phyloP scores from a whole-genome alignment of 2,113 vertebrate species.

The Numida meleagris region DNA sequence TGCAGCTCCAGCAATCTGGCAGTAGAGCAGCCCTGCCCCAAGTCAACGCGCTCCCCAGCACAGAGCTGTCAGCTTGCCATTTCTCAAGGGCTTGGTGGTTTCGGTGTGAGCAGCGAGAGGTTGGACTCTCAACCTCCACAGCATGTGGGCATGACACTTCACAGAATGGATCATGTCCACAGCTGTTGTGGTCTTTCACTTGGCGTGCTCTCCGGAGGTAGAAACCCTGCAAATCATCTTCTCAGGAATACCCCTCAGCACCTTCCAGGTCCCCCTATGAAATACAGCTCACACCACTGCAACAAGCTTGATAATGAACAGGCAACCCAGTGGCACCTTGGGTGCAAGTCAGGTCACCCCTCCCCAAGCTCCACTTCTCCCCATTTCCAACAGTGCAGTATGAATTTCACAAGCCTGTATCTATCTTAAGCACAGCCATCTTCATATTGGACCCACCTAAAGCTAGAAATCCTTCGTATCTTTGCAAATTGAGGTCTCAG shows the following conservation, averaged over 20 bases:
- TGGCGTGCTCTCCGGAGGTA: not conserved
- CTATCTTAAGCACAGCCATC: fast-evolving
- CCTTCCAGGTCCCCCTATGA: not conserved
- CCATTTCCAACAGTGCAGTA: not conserved
- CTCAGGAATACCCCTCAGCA: not conserved
- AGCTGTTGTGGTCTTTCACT: not conserved
- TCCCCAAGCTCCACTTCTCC: not conserved
- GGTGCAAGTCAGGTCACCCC: not conserved
- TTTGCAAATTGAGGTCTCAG: not conserved
- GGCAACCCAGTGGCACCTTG: not conserved
- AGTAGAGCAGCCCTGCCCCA: not conserved
- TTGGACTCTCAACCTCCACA: not conserved
- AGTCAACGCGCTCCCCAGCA: not conserved
- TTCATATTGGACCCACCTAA: fast-evolving
- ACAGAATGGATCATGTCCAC: fast-evolving
- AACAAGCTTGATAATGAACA: not conserved
- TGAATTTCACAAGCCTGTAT: fast-evolving
- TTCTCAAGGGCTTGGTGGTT: not conserved
- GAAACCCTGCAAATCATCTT: not conserved
- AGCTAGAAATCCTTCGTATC: not conserved
- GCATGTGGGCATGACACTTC: fast-evolving
- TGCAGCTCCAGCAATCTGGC: fast-evolving
- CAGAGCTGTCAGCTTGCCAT: not conserved
- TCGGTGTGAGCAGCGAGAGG: fast-evolving
- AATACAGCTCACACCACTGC: too few relatives aligned